Percentiles rank a stretch among this genome's conserved stretches.
Evolutionary conservation across 35 echinoderm and acorn worm genomes (phyloP).

Genomic region (Anneissia japonica): DNA sequence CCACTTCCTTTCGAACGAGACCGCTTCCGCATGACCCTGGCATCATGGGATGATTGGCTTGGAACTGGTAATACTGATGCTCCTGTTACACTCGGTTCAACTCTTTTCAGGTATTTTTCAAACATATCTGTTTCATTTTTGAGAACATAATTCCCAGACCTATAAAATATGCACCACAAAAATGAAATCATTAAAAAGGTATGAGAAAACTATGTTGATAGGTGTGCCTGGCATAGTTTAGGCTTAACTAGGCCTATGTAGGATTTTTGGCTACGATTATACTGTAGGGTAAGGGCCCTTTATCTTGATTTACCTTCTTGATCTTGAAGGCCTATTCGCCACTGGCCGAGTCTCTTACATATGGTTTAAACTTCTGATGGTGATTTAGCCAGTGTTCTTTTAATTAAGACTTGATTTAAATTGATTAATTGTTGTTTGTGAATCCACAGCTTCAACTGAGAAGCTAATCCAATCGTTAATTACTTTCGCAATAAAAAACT

Average conservation of each 20-base stretch:
- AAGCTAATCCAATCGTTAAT: too few relatives aligned
- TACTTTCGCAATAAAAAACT: too few relatives aligned
- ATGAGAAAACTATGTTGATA: neutral
- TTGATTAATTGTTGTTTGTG: too few relatives aligned
- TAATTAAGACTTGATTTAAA: too few relatives aligned
- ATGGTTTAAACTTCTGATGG: too few relatives aligned
- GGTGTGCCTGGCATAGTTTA: neutral
- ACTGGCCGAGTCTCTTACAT: too few relatives aligned
- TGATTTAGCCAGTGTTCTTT: too few relatives aligned
- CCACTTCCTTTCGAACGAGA: conserved; percentile 86
- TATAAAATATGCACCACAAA: conserved; percentile 10
- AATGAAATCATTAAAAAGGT: neutral
- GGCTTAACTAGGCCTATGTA: neutral
- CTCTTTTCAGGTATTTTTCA: conserved; percentile 93
- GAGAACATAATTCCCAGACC: conserved; percentile 64
- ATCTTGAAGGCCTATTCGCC: too few relatives aligned
- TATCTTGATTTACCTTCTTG: too few relatives aligned
- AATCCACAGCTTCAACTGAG: too few relatives aligned
- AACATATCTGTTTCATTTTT: conserved; percentile 96
- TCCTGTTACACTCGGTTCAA: conserved; percentile 80
- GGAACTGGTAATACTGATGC: conserved; percentile 56
- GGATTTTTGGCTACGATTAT: too few relatives aligned
- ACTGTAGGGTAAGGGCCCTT: too few relatives aligned
- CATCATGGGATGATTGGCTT: conserved; percentile 72
- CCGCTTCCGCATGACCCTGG: conserved; percentile 71